Evolutionary conservation across 1,140 invertebrate species (phyloP), one percentile per base, ranked within the genome.

Genomic region (Episyrphus balteatus): DNA sequence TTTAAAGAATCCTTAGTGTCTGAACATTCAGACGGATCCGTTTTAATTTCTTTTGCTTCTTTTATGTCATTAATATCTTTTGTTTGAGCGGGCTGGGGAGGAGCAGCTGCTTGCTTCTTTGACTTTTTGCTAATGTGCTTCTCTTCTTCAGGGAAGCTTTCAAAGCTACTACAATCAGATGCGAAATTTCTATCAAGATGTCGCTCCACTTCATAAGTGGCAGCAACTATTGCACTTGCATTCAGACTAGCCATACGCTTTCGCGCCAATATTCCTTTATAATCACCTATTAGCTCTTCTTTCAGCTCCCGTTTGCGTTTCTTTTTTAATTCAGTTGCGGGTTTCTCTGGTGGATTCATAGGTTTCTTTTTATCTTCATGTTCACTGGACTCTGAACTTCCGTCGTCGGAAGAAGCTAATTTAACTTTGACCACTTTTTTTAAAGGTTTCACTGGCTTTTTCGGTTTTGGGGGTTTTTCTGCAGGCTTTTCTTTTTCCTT

Each of bases 231-330:
- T 13, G 91, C 91, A 10, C 86, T 86, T 10, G 91, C 91, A 69
- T 94, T 95, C 17, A 95, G 69, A 60, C 86, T 92, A 10, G 91
- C 91, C 89, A 94, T 92, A 21, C 91, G 75, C 61, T 92, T 92
- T 53, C 83, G 79, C 2, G 90, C 86, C 1, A 92, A 82, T 79
- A 90, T 88, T 54, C 88, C 86, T 57, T 88, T 87, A 39, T 90
- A 70, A 59, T 90, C 86, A 1, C 63, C 59, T 13, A 64, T 66
- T 78, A 89, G 88, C 15, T 84, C 78, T 26, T 86, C 73, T 59
- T 85, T 82, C 41, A 78, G 77, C 51, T 76, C 70, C 42, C 69
- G 75, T 37, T 73, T 71, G 13, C 76, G 66, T 37, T 67, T 67
- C 30, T 31, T 46, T 15, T 46, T 46, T 18, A 19, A 14, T 39